These are phyloP conservation scores for Solea solea DNA, from an alignment of 2,113 vertebrate species.

Conservation along the genomic window DNA sequence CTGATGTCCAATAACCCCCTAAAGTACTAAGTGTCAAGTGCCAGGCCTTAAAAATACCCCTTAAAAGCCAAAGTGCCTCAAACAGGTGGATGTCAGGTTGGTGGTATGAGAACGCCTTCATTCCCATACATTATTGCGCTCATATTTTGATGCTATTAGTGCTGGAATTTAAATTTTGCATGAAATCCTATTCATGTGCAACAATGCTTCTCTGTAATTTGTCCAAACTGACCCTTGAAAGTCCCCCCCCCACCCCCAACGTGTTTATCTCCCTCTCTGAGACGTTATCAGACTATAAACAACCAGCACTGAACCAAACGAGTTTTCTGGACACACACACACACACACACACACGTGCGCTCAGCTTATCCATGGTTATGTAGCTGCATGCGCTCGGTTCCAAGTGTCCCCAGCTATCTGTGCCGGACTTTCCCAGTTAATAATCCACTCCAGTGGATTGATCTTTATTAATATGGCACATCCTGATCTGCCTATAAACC, in stretches of 20 bases:
- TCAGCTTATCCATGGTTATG: constrained; percentile 45
- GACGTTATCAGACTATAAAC: constrained; percentile 60
- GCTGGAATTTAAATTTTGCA: no score
- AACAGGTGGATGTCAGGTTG: no score
- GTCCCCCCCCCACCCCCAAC: background rate
- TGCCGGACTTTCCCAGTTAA: constrained; percentile 79
- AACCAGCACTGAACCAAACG: constrained; percentile 19
- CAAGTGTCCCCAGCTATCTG: constrained; percentile 51
- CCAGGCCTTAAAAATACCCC: no score
- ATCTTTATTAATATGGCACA: constrained; percentile 75
- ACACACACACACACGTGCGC: background rate
- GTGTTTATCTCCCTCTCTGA: constrained; percentile 21
- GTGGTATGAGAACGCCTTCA: no score
- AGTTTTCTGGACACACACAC: no score
- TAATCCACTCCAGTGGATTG: constrained; percentile 79
- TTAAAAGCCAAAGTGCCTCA: no score
- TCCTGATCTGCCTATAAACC: constrained; percentile 71
- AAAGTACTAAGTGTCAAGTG: no score
- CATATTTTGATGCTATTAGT: no score
- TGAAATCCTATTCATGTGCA: no score
- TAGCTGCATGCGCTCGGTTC: constrained; percentile 25
- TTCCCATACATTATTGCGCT: no score
- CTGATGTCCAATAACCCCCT: no score
- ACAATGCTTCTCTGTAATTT: background rate
- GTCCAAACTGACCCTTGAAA: constrained; percentile 31